These are phyloP conservation scores for Crypturellus tataupa DNA, from an alignment of 2,797 vertebrate species.

Conservation along the genomic window DNA sequence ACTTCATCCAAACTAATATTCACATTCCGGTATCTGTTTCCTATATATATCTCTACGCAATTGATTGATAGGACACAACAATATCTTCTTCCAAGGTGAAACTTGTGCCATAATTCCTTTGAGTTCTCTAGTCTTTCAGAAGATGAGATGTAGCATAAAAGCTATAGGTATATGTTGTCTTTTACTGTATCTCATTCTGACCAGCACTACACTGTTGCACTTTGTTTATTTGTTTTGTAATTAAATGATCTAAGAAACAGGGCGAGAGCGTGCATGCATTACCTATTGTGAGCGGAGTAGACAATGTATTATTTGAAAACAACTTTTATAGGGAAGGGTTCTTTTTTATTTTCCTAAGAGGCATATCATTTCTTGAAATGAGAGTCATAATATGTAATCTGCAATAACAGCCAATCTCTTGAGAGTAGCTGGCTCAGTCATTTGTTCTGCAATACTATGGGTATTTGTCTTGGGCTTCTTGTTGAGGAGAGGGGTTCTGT, in stretches of 20 bases:
- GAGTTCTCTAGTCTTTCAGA: neutral
- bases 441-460: neutral
- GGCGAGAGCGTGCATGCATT: neutral
- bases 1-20: neutral
- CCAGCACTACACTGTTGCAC: neutral
- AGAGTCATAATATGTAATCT: neutral
- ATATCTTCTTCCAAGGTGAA: neutral
- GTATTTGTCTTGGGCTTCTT: neutral
- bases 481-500: neutral
- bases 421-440: neutral
- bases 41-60: neutral
- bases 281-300: neutral
- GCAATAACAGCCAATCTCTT: neutral
- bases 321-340: neutral
- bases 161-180: neutral
- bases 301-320: neutral
- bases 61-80: neutral
- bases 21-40: neutral
- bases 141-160: neutral
- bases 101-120: neutral
- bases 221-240: neutral
- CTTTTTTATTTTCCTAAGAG: conserved; percentile 1
- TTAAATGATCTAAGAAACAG: neutral
- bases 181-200: neutral
- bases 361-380: neutral